These are phyloP conservation scores for Orientallactaga bullata DNA, from an alignment of 2,113 vertebrate genomes.

Conservation along the genomic window DNA sequence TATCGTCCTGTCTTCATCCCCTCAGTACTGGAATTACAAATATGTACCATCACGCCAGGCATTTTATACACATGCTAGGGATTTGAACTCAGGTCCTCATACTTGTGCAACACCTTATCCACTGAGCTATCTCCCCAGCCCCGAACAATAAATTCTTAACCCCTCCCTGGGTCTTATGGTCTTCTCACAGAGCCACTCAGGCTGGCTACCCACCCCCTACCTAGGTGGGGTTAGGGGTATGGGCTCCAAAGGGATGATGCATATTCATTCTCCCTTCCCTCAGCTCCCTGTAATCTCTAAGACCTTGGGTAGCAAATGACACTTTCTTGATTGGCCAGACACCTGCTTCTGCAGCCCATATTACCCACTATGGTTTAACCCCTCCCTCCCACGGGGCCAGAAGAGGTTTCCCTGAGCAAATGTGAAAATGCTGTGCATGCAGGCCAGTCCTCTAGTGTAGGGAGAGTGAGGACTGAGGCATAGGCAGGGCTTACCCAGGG, in stretches of 20 bases:
- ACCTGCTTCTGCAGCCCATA: neutral
- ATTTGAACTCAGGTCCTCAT: no score
- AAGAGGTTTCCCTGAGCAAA: neutral
- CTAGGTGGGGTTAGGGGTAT: rapidly evolving
- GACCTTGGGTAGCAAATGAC: neutral
- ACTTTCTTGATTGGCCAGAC: neutral
- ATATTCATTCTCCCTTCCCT: neutral
- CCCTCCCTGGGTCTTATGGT: neutral
- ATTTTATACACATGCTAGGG: neutral
- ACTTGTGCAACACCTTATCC: neutral
- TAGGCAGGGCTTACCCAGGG: neutral
- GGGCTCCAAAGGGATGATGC: neutral
- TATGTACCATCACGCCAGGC: neutral
- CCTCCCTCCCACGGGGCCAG: neutral
- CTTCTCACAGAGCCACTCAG: neutral
- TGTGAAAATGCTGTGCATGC: neutral
- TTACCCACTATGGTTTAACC: neutral
- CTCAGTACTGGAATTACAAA: neutral
- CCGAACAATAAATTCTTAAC: neutral
- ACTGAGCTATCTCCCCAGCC: neutral
- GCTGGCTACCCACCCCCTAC: neutral
- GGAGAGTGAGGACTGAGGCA: neutral
- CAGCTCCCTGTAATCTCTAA: neutral
- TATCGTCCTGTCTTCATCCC: no score
- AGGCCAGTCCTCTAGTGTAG: neutral